Base-by-base conservation (phyloP, 2,113 vertebrate species). In the Paracanthobrama guichenoti region DNA sequence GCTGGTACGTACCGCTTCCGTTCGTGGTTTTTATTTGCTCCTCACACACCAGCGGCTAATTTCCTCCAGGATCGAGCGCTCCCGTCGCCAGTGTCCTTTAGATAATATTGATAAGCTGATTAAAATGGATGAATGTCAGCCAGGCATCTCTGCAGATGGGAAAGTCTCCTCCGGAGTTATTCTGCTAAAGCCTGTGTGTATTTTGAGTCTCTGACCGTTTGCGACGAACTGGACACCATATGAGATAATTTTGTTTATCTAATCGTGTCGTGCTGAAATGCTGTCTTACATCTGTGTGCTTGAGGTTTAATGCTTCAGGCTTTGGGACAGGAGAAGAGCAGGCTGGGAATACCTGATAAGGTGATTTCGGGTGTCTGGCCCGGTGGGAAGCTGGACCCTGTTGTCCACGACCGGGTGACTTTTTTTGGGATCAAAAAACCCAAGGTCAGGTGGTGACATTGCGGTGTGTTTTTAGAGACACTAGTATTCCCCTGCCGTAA, bases 391-490 rank as follows among this genome's bases (percentile, higher is more conserved):
- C 26, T 18, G 22, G n/a, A 31, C 35, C 59, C 13, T n/a, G 46
- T 2, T 71, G 26, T 20, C 64, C 46, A 24, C 24, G 11, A 24
- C 28, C 10, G 28, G 35, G 14, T 24, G 75, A 53, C 48, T 71
- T 80, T 85, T 75, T 82, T 84, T 2, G 26, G 55, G 60, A 26
- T 84, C 67, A 69, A 42, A 48, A 79, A 84, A 53, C 35, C 91
- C 91, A 94, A 94, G 93, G 94, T 93, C 93, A 93, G 87, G 44
- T 88, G 31, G 90, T 93, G 93, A 94, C 93, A 89, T 92, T 94
- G 93, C 93, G 91, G 91, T 88, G 91, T 86, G 84, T 90, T 89
- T 67, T 89, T 90, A 89, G 79, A 86, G 64, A 83, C 78, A n/a
- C 2, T 6, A 85, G 0, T n/a, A 67, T 79, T 67, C 18, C 62